Base-by-base conservation (phyloP, 2,797 vertebrate species). In the Parambassis ranga region DNA sequence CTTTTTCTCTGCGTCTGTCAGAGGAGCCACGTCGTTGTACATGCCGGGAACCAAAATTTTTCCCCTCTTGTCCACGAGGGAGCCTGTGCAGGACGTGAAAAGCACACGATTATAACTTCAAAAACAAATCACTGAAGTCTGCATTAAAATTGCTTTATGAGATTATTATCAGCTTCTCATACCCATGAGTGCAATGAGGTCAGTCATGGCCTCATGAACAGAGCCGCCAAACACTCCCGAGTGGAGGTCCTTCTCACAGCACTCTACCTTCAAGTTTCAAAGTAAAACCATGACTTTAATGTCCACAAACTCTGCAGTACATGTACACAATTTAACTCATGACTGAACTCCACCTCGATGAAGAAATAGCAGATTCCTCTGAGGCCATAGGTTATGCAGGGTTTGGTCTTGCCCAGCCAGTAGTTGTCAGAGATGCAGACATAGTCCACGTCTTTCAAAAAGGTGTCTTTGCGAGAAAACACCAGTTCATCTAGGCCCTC, bases 401-500 rank as follows among this genome's bases (percentile, higher is more conserved):
- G 98, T 69, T 98, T 99, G 60, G 72, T 94, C 83, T 98, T 99
- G 20, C 98, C 98, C 51, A 99, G 91, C 97, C 98, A 99, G 85
- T 99, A 98, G 81, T 99, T 99, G 89, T 99, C 97, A 2, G 98
- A 99, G 81, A 99, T 99, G 87, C 98, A 99, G 65, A 99, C 26
- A 0, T 95, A 99, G 86, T 99, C 97, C 35, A 99, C 96, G 0
- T 90, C 95, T 79, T 95, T 97, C 8, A 99, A 94, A 87, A 99
- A 99, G 1, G 86, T 66, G 44, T 98, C 95, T 76, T 92, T 94
- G 8, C 88, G 91, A 19, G 94, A 74, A 49, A 95, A 94, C 58
- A 99, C 94, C 60, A 98, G 88, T 0, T 97, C 93, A 9, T 98
- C 96, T 53, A 99, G 89, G 33, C 97, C 98, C 71, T 98, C 95